phyloP scores from a whole-genome alignment of 2,113 vertebrate genomes.

The Megaleporinus macrocephalus region DNA sequence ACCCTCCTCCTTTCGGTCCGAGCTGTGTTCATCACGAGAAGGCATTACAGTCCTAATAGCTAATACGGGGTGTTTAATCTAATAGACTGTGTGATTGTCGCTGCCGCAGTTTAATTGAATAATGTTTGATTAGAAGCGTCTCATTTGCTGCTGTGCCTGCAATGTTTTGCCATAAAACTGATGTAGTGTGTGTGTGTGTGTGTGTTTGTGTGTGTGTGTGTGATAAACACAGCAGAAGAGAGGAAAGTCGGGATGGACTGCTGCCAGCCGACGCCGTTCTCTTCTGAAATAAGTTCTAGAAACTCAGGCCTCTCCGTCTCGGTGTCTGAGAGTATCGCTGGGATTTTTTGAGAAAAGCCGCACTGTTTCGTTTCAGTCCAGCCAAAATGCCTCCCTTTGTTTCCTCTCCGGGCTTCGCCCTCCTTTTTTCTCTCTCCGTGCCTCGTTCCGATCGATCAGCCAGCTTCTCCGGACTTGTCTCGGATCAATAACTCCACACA shows the following conservation, averaged over 20 bases:
- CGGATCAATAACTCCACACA: conserved; percentile 47
- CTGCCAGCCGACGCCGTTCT: not conserved
- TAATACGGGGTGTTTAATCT: conserved; percentile 36
- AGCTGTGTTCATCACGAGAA: conserved; percentile 60
- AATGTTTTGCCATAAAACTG: conserved; percentile 28
- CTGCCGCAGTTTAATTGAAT: conserved; percentile 38
- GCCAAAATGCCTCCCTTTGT: not conserved
- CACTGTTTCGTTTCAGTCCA: conserved; percentile 10
- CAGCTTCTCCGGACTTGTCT: conserved; percentile 35
- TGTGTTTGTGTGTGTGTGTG: not conserved
- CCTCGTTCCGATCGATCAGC: conserved; percentile 36
- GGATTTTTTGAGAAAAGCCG: not conserved
- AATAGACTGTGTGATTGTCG: conserved; percentile 10
- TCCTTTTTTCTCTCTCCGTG: not conserved
- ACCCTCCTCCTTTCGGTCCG: not conserved
- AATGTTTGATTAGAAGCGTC: conserved; percentile 37
- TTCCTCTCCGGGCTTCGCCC: conserved; percentile 23
- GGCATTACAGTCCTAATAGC: conserved; percentile 11
- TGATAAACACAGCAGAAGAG: not conserved
- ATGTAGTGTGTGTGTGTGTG: conserved; percentile 11
- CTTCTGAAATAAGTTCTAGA: not conserved
- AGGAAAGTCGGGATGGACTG: not conserved
- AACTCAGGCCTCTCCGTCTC: not conserved
- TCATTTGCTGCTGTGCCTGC: conserved; percentile 6
- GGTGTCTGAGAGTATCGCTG: not conserved